Conservation (phyloP, 2,888 invertebrate genomes). For the Trissonchulus latispiculum region DNA sequence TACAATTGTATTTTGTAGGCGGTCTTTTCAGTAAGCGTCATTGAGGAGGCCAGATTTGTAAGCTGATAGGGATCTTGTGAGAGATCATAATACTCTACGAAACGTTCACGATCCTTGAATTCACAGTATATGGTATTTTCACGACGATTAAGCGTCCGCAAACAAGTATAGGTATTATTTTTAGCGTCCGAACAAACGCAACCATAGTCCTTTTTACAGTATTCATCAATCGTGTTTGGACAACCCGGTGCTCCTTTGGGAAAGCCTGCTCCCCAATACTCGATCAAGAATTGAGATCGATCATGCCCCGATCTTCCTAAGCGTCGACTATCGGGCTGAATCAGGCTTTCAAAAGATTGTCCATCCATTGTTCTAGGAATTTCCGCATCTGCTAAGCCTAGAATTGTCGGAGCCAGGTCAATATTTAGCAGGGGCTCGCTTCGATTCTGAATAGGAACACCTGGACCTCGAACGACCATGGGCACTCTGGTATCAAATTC, state of each 20-base stretch:
- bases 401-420: conserved; percentile 3
- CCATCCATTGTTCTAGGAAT: too few species aligned
- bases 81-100: conserved; percentile 67
- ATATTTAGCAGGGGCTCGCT: neutral
- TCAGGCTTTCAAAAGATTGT: too few species aligned
- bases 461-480: conserved; percentile 66
- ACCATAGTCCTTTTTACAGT: too few species aligned
- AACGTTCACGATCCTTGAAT: conserved; percentile 46
- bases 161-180: conserved; percentile 72
- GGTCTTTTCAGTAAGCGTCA: too few species aligned
- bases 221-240: too few species aligned
- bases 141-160: conserved; percentile 56
- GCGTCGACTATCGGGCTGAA: too few species aligned
- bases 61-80: conserved; percentile 61
- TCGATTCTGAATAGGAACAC: too few species aligned
- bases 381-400: neutral
- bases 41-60: conserved; percentile 48
- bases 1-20: too few species aligned
- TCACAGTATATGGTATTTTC: conserved; percentile 33
- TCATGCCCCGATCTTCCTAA: too few species aligned
- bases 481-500: conserved; percentile 79
- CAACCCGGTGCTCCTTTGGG: too few species aligned
- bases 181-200: conserved; percentile 75
- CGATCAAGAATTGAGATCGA: too few species aligned
- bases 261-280: too few species aligned